Evolutionary conservation across 1,140 invertebrate species (phyloP), one percentile per base, ranked within the genome.

Genomic region (Sminthurides bifidus): DNA sequence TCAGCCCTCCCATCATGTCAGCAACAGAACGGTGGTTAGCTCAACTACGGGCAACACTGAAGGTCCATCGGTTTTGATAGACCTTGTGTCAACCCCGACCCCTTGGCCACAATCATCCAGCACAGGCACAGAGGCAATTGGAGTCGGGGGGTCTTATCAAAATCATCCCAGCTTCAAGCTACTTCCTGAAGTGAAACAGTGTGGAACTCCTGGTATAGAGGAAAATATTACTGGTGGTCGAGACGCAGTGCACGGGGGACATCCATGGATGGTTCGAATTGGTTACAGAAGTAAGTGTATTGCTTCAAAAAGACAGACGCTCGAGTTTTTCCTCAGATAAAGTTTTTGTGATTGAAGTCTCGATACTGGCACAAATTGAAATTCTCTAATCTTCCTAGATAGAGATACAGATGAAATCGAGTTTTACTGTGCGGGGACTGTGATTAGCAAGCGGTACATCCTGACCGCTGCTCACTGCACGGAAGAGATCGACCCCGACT

Each of bases 381-480:
- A 26, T 56, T 56, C 14, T 56, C 24, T 17, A 51, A 21, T 31
- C 40, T 23, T 23, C 33, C 23, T 35, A 63, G 57, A 54, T 43
- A 30, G 27, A 38, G 41, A 57, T 24, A 59, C 49, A 17, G 38
- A 37, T 12, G 27, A 59, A 56, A 33, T 59, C 0, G 61, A 63
- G 31, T 63, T 53, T 27, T 63, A 63, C 26, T 63, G 58, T 33
- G 48, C 46, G 4, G 57, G 51, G 17, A 59, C 56, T 1, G 38
- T 64, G 2, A 59, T 64, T 19, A 57, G 46, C 12, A 56, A 54
- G 24, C 12, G 58, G 37, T 63, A 65, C 41, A 50, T 65, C 21
- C 35, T 65, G 23, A 56, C 59, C 3, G 63, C 61, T 6, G 57
- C 43, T 10, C 63, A 64, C 38, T 64, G 63, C 29, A 60, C 52